Evolutionary conservation across 2,888 invertebrate species (phyloP).

Genomic region (Cheiracanthium punctorium): DNA sequence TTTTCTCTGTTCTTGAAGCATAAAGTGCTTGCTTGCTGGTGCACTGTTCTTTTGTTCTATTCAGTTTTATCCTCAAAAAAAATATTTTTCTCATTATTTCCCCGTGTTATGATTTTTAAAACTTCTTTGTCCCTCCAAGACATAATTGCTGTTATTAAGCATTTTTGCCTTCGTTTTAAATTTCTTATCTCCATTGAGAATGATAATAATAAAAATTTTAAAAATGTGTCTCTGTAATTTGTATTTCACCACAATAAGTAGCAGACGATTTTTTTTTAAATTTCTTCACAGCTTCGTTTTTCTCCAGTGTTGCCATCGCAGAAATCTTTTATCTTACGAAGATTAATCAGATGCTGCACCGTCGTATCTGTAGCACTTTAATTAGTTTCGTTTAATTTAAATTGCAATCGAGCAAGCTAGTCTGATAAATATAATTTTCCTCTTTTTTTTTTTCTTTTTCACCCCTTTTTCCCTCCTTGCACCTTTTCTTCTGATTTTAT

Average conservation of each 20-base stretch:
- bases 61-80: not conserved
- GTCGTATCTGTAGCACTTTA: constrained; percentile 35
- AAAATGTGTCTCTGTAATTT: not conserved
- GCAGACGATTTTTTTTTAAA: not conserved
- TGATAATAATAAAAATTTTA: no score
- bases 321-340: constrained; percentile 11
- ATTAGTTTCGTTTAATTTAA: constrained; percentile 62
- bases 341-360: constrained; percentile 37
- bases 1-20: not conserved
- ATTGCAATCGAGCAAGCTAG: constrained; percentile 9
- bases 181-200: not conserved
- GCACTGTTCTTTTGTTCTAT: not conserved
- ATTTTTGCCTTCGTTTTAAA: not conserved
- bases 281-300: not conserved
- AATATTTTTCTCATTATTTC: not conserved
- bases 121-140: not conserved
- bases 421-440: not conserved
- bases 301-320: not conserved
- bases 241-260: not conserved
- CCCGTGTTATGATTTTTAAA: not conserved
- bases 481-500: constrained; percentile 2
- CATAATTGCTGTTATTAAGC: constrained; percentile 7
- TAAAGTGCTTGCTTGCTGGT: no score
- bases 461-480: not conserved
- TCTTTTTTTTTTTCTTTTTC: constrained; percentile 6